Percentiles rank a stretch among this genome's conserved stretches.
These are phyloP conservation scores for Enteromius fasciolatus DNA, from an alignment of 2,797 vertebrate genomes.

Conservation along the genomic window DNA sequence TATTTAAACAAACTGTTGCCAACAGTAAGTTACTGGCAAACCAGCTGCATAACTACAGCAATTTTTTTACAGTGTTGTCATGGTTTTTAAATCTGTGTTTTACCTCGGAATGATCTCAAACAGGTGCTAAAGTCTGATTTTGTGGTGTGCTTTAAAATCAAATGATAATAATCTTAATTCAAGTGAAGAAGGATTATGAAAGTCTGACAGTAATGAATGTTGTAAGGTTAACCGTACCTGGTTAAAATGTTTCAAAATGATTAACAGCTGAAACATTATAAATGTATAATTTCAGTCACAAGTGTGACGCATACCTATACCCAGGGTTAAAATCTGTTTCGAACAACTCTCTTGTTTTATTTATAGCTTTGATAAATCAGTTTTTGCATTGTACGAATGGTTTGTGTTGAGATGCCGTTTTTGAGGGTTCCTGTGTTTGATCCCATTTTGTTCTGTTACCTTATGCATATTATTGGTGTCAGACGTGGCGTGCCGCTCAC, in stretches of 20 bases:
- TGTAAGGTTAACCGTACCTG: not conserved
- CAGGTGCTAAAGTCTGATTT: no score
- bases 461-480: slow-evolving; percentile 33
- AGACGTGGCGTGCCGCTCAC: not conserved
- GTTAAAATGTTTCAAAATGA: not conserved
- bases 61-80: no score
- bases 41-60: no score
- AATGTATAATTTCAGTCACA: no score
- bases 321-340: not conserved
- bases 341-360: not conserved
- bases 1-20: no score
- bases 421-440: not conserved
- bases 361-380: not conserved
- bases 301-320: not conserved
- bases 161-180: no score
- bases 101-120: no score
- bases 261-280: not conserved
- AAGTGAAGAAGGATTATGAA: no score
- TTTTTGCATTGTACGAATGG: not conserved
- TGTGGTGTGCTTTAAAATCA: no score
- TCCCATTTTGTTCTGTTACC: slow-evolving; percentile 24
- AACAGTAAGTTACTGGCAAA: no score
- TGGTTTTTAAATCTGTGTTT: no score
- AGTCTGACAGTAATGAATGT: no score
- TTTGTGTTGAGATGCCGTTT: not conserved